Percentiles rank a stretch among this genome's conserved stretches.
These are phyloP conservation scores for Pterobdella sp. DNA, from an alignment of 2,888 invertebrate genomes.

Conservation along the genomic window DNA sequence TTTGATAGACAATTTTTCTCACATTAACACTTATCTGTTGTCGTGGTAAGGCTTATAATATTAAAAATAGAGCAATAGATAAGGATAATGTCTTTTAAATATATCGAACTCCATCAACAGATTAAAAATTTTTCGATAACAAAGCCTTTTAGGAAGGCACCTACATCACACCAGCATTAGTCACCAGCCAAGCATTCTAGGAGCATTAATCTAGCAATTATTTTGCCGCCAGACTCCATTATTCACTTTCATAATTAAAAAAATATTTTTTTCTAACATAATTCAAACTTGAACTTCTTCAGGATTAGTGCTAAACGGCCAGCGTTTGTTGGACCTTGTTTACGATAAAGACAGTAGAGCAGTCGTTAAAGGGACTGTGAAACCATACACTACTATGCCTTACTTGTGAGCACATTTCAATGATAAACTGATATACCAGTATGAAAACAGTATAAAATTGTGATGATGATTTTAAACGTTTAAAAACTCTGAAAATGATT, in stretches of 20 bases:
- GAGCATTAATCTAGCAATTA: not conserved
- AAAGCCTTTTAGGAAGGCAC: too few relatives aligned
- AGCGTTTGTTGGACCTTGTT: conserved; percentile 69
- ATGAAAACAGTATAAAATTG: too few relatives aligned
- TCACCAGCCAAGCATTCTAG: not conserved
- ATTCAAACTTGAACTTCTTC: not conserved
- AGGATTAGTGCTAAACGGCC: conserved; percentile 79
- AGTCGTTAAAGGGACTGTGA: conserved; percentile 71
- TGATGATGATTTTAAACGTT: too few relatives aligned
- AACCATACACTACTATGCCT: conserved; percentile 29
- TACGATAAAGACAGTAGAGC: conserved; percentile 73
- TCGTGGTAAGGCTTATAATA: not conserved
- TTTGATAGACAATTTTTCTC: too few relatives aligned
- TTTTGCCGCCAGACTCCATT: not conserved
- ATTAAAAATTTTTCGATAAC: too few relatives aligned
- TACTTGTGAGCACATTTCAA: not conserved
- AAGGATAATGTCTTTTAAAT: conserved; percentile 2
- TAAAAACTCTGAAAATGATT: too few relatives aligned
- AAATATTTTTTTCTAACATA: not conserved
- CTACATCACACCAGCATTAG: too few relatives aligned
- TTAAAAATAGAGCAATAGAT: not conserved
- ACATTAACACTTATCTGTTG: too few relatives aligned
- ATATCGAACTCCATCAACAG: not conserved
- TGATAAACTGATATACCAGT: too few relatives aligned
- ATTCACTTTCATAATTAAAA: not conserved